Conservation (phyloP, 2,888 invertebrate species). For the Caenorhabditis auriculariae region DNA sequence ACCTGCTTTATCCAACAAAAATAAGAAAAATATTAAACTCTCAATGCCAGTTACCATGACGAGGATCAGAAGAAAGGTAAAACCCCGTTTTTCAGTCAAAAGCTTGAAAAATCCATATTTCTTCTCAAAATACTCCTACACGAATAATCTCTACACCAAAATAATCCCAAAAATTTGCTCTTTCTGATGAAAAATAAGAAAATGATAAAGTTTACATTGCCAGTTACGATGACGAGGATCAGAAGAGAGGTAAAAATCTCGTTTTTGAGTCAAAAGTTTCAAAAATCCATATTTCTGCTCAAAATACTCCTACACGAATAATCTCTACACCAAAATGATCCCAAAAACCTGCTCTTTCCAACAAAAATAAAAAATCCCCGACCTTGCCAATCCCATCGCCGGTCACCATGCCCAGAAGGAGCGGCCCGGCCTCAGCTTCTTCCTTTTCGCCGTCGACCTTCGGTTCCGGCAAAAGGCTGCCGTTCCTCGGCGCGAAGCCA, state of each 20-base stretch:
- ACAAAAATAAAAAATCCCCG: background rate
- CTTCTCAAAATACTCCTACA: background rate
- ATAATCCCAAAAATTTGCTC: background rate
- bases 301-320: background rate
- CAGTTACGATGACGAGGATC: too few species aligned
- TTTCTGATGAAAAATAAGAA: background rate
- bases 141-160: background rate
- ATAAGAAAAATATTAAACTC: too few species aligned
- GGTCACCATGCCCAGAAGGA: constrained; percentile 28
- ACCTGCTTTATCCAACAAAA: too few species aligned
- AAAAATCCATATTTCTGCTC: background rate
- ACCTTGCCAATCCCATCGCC: constrained; percentile 35
- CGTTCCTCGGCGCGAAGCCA: constrained; percentile 16
- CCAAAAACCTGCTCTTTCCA: background rate
- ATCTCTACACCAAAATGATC: background rate
- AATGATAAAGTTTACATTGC: too few species aligned
- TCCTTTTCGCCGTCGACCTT: constrained; percentile 12
- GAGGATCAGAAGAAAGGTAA: too few species aligned
- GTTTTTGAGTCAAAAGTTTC: background rate
- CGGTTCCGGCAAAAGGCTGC: constrained; percentile 6
- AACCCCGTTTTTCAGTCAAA: too few species aligned
- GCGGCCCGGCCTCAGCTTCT: constrained; percentile 20
- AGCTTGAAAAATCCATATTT: background rate
- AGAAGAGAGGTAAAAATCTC: too few species aligned
- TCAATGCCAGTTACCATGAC: too few species aligned